These are phyloP conservation scores for Cavia porcellus DNA, from an alignment of 2,113 vertebrate genomes.

Conservation along the genomic window DNA sequence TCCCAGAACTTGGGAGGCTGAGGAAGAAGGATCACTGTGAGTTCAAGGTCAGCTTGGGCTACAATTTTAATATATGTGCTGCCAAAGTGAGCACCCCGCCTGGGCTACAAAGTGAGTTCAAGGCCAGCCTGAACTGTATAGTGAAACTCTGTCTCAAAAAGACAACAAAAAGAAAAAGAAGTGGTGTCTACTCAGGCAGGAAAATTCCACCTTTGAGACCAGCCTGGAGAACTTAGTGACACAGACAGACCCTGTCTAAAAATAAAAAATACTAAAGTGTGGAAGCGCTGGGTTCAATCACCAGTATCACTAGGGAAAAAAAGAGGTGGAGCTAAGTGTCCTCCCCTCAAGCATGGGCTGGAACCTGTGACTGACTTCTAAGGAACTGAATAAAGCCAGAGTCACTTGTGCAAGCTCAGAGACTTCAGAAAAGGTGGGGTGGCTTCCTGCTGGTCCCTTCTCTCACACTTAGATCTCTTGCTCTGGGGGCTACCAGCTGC, in stretches of 20 bases:
- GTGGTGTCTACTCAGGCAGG: background rate
- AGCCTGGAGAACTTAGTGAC: background rate
- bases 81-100: too few species aligned
- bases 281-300: too few species aligned
- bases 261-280: too few species aligned
- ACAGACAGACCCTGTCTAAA: background rate
- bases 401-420: rapidly evolving
- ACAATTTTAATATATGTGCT: too few species aligned
- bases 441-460: background rate
- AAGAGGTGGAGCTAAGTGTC: background rate
- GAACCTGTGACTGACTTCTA: background rate
- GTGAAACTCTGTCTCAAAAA: background rate
- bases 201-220: background rate
- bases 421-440: background rate
- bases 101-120: too few species aligned
- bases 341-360: background rate
- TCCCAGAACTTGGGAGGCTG: too few species aligned
- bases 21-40: too few species aligned
- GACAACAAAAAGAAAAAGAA: background rate
- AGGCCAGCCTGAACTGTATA: too few species aligned
- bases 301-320: background rate
- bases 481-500: background rate
- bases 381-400: background rate
- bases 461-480: background rate
- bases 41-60: too few species aligned